These are phyloP conservation scores for Rhinoptilus africanus DNA, from an alignment of 2,113 vertebrate species.

Conservation along the genomic window DNA sequence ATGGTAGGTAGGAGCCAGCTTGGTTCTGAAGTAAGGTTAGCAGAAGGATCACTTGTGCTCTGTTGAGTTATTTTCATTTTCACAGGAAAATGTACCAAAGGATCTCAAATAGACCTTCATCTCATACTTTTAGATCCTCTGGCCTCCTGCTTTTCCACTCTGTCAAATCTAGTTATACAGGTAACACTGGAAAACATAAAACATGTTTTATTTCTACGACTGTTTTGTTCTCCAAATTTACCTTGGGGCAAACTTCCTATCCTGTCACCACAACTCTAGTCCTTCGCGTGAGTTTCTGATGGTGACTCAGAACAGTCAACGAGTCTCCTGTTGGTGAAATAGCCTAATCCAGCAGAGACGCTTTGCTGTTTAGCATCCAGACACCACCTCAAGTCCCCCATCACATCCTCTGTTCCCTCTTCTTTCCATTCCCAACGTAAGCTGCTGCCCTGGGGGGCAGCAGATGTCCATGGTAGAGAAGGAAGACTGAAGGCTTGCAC, in stretches of 20 bases:
- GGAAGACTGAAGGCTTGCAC: neutral
- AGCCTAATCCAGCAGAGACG: neutral
- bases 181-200: neutral
- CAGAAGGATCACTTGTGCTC: neutral
- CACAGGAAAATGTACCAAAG: neutral
- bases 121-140: neutral
- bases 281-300: neutral
- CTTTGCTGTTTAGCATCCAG: neutral
- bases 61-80: neutral
- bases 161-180: neutral
- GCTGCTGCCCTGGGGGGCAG: neutral
- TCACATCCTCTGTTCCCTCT: neutral
- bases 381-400: neutral
- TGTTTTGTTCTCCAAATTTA: neutral
- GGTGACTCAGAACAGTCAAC: neutral
- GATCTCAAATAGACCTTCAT: neutral
- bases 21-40: neutral
- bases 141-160: neutral
- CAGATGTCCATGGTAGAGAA: neutral
- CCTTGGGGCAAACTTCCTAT: neutral
- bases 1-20: neutral
- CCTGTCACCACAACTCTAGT: neutral
- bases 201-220: neutral
- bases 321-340: neutral
- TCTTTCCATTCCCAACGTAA: neutral